Evolutionary conservation across 2,113 vertebrate species (phyloP).

Genomic region (Hyperoodon ampullatus): DNA sequence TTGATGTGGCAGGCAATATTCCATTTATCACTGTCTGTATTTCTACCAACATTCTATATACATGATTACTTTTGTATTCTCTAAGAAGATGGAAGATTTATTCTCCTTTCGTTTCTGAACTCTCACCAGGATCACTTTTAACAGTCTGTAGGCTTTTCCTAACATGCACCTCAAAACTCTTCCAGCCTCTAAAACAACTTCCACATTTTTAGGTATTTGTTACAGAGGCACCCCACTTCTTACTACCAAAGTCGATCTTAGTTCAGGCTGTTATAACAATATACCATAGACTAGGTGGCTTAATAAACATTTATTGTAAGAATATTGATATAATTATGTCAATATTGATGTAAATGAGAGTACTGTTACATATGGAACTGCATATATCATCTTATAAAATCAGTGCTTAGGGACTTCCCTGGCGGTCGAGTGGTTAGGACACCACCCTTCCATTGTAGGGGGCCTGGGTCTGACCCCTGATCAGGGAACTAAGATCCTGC

Average conservation of each 20-base stretch:
- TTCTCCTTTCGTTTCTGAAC: neutral
- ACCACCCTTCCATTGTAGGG: too few species aligned
- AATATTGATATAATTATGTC: neutral
- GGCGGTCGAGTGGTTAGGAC: too few species aligned
- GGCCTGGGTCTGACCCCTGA: too few species aligned
- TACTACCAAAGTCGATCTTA: neutral
- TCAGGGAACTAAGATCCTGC: too few species aligned
- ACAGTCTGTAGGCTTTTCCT: neutral
- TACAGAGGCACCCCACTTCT: neutral
- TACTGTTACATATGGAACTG: neutral
- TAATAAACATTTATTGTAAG: neutral
- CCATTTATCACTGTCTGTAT: neutral
- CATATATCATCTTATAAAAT: neutral
- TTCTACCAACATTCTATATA: neutral
- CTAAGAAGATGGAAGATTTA: neutral
- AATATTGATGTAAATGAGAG: neutral
- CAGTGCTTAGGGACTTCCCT: neutral
- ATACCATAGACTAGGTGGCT: neutral
- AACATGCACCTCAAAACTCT: neutral
- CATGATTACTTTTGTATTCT: neutral
- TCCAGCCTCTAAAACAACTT: neutral
- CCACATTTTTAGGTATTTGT: neutral
- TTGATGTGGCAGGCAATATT: too few species aligned
- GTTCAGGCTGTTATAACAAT: neutral
- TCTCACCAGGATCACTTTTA: neutral